Percentiles rank a stretch among this genome's conserved stretches.
Conservation (phyloP, 1,140 invertebrate genomes). For the Drosophila funebris region DNA sequence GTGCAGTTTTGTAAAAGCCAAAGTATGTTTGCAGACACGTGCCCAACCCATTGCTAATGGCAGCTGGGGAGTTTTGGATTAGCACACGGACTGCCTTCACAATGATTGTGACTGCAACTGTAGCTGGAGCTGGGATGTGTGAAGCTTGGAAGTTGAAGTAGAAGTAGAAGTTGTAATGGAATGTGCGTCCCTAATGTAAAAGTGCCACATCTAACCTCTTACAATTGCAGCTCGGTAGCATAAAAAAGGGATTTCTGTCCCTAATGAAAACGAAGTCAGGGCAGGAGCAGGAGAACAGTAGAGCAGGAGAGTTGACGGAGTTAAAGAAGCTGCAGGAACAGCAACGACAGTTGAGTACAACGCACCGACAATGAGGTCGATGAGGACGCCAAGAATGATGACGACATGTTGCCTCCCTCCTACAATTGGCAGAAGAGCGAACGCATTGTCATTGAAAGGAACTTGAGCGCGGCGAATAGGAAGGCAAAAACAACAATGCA, state of each 20-base stretch:
- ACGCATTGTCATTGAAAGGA: constrained; percentile 81
- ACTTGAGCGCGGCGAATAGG: constrained; percentile 60
- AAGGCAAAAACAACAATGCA: constrained; percentile 49
- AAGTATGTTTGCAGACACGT: constrained; percentile 26
- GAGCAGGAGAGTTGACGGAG: too few relatives aligned
- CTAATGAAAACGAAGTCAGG: constrained; percentile 37
- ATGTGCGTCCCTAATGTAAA: constrained; percentile 13
- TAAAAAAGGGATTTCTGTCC: constrained; percentile 17
- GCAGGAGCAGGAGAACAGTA: background rate
- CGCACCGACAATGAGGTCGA: constrained; percentile 32
- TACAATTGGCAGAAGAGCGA: constrained; percentile 22
- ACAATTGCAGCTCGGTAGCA: background rate
- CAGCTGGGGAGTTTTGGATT: background rate
- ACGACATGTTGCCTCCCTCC: constrained; percentile 37
- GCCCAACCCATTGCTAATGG: constrained; percentile 23
- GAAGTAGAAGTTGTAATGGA: constrained; percentile 16
- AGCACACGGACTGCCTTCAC: too few relatives aligned
- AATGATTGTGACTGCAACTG: background rate
- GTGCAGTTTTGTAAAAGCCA: constrained; percentile 1
- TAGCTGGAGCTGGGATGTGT: too few relatives aligned
- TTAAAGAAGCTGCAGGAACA: constrained; percentile 5
- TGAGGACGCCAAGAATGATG: constrained; percentile 13
- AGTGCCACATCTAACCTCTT: constrained; percentile 27
- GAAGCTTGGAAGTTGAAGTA: constrained; percentile 1
- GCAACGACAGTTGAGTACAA: constrained; percentile 36